Percentiles rank a stretch among this genome's conserved stretches.
Evolutionary conservation across 1,140 invertebrate genomes (phyloP).

Genomic region (Microplitis demolitor): DNA sequence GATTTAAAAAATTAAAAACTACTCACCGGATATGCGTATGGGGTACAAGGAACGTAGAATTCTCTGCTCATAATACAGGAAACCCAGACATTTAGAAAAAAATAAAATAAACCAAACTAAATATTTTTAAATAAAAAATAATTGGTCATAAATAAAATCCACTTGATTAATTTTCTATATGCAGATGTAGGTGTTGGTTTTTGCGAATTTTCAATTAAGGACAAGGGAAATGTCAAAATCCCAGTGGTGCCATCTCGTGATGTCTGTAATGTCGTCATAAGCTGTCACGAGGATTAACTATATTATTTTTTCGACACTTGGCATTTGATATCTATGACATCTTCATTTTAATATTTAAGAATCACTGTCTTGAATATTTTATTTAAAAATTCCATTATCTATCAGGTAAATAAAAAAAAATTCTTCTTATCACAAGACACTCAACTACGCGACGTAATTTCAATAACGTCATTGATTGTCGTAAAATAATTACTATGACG

Average conservation of each 20-base stretch:
- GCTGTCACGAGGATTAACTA: slow-evolving; percentile 46
- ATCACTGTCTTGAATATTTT: neutral
- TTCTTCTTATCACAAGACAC: neutral
- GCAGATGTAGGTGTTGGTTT: too few species aligned
- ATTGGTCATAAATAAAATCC: slow-evolving; percentile 33
- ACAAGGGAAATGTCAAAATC: slow-evolving; percentile 49
- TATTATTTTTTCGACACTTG: slow-evolving; percentile 35
- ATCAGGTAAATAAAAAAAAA: too few species aligned
- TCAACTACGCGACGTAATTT: neutral
- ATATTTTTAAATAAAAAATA: neutral
- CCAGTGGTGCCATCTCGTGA: slow-evolving; percentile 53
- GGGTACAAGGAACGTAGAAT: slow-evolving; percentile 54
- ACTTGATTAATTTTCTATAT: slow-evolving; percentile 38
- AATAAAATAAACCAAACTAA: slow-evolving; percentile 7
- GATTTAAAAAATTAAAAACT: slow-evolving; percentile 13
- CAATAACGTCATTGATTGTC: too few species aligned
- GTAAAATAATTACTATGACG: neutral
- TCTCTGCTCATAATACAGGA: slow-evolving; percentile 56
- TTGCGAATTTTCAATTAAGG: neutral
- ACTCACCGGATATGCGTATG: slow-evolving; percentile 56
- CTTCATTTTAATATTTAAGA: neutral
- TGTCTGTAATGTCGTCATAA: slow-evolving; percentile 37
- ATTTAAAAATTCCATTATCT: too few species aligned
- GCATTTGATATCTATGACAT: slow-evolving; percentile 16
- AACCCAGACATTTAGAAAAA: too few species aligned